Percentiles rank a stretch among this genome's conserved stretches.
Conservation (phyloP, 2,888 invertebrate species). For the Axea sp. region DNA sequence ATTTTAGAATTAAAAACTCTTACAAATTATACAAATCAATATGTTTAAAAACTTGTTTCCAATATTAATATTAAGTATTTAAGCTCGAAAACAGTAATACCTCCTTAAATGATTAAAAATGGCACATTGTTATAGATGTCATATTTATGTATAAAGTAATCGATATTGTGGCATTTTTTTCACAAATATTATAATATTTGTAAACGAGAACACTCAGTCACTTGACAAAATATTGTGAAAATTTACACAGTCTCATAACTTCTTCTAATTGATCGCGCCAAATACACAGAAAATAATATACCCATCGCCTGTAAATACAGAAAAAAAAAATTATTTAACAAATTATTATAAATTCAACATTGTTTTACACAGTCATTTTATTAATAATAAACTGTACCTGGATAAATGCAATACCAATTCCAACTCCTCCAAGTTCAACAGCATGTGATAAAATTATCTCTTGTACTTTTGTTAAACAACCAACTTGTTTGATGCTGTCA, state of each 20-base stretch:
- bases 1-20: no score
- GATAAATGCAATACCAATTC: conserved; percentile 86
- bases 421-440: conserved; percentile 86
- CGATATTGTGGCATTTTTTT: conserved; percentile 32
- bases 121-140: no score
- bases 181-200: conserved; percentile 34
- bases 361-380: no score
- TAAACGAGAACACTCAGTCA: conserved; percentile 2
- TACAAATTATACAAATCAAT: no score
- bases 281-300: conserved; percentile 82
- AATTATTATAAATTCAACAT: conserved; percentile 1
- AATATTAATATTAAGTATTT: no score
- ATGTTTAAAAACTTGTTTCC: no score
- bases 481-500: no score
- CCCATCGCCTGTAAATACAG: conserved; percentile 80
- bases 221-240: conserved; percentile 7
- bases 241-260: conserved; percentile 81
- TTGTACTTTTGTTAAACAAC: conserved; percentile 82
- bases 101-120: no score
- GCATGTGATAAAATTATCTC: conserved; percentile 84
- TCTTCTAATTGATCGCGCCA: conserved; percentile 82
- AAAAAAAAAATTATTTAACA: conserved; percentile 6
- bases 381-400: no score
- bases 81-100: no score
- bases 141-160: no score